Evolutionary conservation across 1,140 invertebrate species (phyloP).

Genomic region (Diorhabda sublineata): DNA sequence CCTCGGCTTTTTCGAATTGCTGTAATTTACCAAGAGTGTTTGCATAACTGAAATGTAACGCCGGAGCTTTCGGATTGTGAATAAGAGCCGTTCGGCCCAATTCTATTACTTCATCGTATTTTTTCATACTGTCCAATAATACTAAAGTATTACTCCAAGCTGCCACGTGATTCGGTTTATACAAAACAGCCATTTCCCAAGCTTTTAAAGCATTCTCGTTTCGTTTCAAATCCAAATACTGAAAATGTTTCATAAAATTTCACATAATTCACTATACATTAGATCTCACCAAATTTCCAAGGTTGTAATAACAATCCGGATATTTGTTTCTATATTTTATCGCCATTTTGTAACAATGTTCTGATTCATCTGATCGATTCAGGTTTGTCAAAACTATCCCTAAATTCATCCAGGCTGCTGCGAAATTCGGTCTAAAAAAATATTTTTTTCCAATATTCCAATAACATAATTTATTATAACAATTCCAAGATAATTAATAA

Average conservation of each 20-base stretch:
- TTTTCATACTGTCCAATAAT: constrained; percentile 76
- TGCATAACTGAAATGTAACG: constrained; percentile 80
- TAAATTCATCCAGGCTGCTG: constrained; percentile 97
- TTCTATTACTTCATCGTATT: constrained; percentile 64
- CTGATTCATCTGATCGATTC: constrained; percentile 67
- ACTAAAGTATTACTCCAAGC: constrained; percentile 92
- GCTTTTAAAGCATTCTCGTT: constrained; percentile 57
- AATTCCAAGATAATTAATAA: too few relatives aligned
- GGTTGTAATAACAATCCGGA: constrained; percentile 91
- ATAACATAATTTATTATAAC: too few relatives aligned
- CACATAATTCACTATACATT: not conserved
- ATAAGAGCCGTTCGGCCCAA: constrained; percentile 64
- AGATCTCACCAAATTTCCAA: constrained; percentile 79
- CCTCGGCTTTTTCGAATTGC: constrained; percentile 73
- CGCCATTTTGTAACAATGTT: constrained; percentile 76
- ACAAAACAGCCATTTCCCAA: constrained; percentile 76
- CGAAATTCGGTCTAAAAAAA: constrained; percentile 71
- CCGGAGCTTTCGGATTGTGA: constrained; percentile 65
- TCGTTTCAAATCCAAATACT: constrained; percentile 57
- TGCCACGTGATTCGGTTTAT: constrained; percentile 72
- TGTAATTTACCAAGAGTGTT: constrained; percentile 83
- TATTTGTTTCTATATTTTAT: constrained; percentile 73
- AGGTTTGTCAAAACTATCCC: constrained; percentile 82
- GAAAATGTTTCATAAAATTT: constrained; percentile 31
- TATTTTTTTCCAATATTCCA: too few relatives aligned